Conservation (phyloP, 2,888 invertebrate genomes). For the Cephus spinipes region DNA sequence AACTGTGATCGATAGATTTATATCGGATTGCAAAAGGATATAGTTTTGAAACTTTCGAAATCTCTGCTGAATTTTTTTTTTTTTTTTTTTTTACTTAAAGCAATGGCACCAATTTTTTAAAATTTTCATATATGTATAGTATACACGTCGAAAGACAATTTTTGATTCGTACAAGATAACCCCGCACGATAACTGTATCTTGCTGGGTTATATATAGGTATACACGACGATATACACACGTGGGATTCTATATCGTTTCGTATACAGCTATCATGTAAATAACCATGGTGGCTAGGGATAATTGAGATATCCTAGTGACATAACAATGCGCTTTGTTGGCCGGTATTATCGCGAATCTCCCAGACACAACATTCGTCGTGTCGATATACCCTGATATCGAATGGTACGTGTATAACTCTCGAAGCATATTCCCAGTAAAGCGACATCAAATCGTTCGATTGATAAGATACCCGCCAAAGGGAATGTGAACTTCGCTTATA, state of each 20-base stretch:
- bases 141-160: too few species aligned
- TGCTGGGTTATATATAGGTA: background rate
- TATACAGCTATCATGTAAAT: background rate
- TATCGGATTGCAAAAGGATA: background rate
- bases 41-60: background rate
- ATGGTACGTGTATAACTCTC: background rate
- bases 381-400: constrained; percentile 1
- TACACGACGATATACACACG: background rate
- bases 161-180: too few species aligned
- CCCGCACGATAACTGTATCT: background rate
- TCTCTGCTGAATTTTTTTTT: too few species aligned
- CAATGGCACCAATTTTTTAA: background rate
- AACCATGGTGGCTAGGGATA: constrained; percentile 2
- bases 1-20: background rate
- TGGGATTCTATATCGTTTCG: background rate
- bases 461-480: background rate
- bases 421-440: background rate
- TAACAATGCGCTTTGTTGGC: constrained; percentile 21
- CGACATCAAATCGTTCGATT: background rate
- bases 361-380: constrained; percentile 20
- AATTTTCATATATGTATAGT: too few species aligned
- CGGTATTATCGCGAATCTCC: constrained; percentile 21
- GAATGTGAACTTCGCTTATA: background rate
- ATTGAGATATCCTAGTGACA: constrained; percentile 32
- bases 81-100: background rate